These are phyloP conservation scores for Monarcha castaneiventris DNA, from an alignment of 2,113 vertebrate genomes.

Conservation along the genomic window DNA sequence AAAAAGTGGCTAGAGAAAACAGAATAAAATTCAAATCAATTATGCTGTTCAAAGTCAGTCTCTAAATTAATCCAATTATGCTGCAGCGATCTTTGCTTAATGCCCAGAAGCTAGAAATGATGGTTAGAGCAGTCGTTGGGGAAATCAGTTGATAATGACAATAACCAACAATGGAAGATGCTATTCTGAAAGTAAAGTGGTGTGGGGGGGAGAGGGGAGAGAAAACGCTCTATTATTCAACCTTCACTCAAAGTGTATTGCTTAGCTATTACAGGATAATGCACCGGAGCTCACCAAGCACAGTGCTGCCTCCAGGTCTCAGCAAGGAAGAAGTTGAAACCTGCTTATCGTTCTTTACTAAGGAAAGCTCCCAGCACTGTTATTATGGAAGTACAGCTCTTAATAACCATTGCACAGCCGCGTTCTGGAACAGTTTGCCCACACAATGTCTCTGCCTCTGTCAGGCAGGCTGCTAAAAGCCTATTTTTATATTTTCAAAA, in stretches of 20 bases:
- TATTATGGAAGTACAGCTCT: constrained; percentile 27
- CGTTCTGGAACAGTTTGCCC: constrained; percentile 49
- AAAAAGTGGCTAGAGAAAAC: neutral
- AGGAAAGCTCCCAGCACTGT: constrained; percentile 35
- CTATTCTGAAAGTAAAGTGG: neutral
- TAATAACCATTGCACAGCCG: constrained; percentile 49
- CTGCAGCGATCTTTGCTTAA: constrained; percentile 31
- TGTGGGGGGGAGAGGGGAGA: neutral
- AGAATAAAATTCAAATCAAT: constrained; percentile 50
- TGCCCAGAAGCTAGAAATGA: constrained; percentile 23
- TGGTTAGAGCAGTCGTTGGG: constrained; percentile 16
- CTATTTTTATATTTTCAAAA: constrained; percentile 60
- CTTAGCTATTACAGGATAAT: constrained; percentile 14
- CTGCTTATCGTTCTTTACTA: constrained; percentile 10
- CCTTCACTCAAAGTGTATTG: neutral
- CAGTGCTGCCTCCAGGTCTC: constrained; percentile 8
- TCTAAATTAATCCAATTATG: constrained; percentile 45
- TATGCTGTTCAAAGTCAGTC: constrained; percentile 27
- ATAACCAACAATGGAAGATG: constrained; percentile 23
- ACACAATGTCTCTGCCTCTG: constrained; percentile 49
- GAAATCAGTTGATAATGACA: constrained; percentile 31
- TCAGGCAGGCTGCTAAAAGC: constrained; percentile 47
- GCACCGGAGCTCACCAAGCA: neutral
- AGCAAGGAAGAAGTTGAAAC: neutral
- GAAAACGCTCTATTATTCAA: constrained; percentile 15